Percentiles rank a stretch among this genome's conserved stretches.
Conservation (phyloP, 2,113 vertebrate species). For the Donacobius atricapilla region DNA sequence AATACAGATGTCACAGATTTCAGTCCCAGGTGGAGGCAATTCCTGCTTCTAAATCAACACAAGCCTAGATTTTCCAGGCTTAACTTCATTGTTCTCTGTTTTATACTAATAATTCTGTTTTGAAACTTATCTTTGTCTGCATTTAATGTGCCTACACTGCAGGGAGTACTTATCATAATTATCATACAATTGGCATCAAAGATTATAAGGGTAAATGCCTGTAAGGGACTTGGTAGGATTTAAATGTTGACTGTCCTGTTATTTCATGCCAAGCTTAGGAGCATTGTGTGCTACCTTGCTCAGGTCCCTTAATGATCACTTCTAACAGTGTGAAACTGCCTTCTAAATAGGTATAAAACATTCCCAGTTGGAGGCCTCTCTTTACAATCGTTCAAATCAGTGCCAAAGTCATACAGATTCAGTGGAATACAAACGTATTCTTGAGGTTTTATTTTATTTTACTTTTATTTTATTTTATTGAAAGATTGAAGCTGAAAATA, state of each 20-base stretch:
- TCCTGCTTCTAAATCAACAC: background rate
- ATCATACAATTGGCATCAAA: slow-evolving; percentile 5
- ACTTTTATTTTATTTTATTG: background rate
- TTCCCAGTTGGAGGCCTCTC: background rate
- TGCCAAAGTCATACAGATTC: background rate
- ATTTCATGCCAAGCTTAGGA: background rate
- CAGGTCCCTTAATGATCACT: background rate
- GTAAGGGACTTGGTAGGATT: background rate
- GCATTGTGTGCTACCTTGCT: background rate
- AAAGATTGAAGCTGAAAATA: background rate
- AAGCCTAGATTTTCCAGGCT: background rate
- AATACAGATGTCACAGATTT: background rate
- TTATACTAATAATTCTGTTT: background rate
- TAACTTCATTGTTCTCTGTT: background rate
- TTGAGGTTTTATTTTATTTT: background rate
- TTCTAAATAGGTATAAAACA: slow-evolving; percentile 11
- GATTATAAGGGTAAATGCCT: slow-evolving; percentile 21
- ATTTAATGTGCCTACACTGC: background rate
- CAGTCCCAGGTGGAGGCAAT: background rate
- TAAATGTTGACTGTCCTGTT: background rate
- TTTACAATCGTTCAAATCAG: background rate
- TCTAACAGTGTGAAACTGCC: background rate
- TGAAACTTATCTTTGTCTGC: background rate
- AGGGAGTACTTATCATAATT: slow-evolving; percentile 6
- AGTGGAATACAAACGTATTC: background rate